phyloP scores from a whole-genome alignment of 2,888 invertebrate species.

The Enchytraeus crypticus region DNA sequence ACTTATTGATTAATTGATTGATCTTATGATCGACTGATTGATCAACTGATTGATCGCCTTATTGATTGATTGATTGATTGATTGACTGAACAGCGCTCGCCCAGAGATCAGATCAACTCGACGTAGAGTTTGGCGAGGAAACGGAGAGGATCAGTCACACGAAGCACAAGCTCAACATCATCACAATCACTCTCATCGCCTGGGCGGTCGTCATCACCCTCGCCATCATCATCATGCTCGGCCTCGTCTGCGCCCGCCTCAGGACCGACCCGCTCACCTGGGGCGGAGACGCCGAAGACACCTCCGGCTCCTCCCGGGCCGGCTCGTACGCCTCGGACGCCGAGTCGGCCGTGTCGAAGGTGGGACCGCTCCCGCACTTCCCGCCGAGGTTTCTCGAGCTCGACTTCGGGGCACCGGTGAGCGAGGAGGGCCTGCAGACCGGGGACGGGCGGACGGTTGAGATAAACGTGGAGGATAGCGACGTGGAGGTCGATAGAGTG shows the following conservation, averaged over 20 bases:
- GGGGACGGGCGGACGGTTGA: neutral
- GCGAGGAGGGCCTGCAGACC: neutral
- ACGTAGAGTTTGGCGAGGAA: conserved; percentile 2
- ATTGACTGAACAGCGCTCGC: neutral
- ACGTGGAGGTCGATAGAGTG: neutral
- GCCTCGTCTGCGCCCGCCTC: conserved; percentile 1
- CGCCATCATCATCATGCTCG: conserved; percentile 1
- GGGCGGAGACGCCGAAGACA: neutral
- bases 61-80: too few species aligned
- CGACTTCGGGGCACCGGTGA: neutral
- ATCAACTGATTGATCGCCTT: too few species aligned
- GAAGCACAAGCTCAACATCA: neutral
- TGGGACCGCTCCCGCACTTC: neutral
- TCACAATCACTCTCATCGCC: conserved; percentile 2
- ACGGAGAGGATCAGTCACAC: neutral
- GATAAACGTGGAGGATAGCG: neutral
- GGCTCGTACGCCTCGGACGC: too few species aligned
- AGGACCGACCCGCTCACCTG: neutral
- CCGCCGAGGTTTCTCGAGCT: neutral
- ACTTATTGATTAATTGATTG: too few species aligned
- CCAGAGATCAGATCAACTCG: neutral
- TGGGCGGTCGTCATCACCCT: conserved; percentile 12
- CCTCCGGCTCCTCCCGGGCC: neutral
- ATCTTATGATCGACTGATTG: too few species aligned
- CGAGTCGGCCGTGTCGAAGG: neutral